These are phyloP conservation scores for Gymnothorax javanicus DNA, from an alignment of 2,797 vertebrate species.

Conservation along the genomic window DNA sequence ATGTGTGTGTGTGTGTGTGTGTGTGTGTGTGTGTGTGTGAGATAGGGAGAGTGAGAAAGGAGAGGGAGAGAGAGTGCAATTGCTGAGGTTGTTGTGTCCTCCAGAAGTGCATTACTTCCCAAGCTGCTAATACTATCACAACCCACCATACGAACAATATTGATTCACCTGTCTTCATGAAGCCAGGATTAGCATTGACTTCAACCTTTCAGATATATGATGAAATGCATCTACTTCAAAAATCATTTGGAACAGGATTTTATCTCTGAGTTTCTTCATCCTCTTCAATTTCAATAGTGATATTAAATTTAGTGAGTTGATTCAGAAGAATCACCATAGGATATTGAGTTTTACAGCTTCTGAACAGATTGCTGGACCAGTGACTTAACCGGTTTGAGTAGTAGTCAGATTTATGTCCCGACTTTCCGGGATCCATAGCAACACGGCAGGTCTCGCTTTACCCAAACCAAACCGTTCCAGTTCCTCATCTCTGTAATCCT, in stretches of 20 bases:
- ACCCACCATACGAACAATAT: conserved; percentile 30
- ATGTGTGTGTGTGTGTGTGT: conserved; percentile 24
- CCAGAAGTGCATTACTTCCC: conserved; percentile 26
- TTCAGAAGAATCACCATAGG: neutral
- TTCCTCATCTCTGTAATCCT: neutral
- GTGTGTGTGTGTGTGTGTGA: conserved; percentile 16
- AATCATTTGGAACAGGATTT: neutral
- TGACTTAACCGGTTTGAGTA: neutral
- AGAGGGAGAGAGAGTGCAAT: neutral
- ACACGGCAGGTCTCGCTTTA: neutral
- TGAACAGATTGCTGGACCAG: neutral
- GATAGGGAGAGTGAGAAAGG: neutral
- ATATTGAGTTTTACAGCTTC: neutral
- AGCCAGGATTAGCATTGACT: conserved; percentile 28
- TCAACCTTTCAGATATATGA: conserved; percentile 10
- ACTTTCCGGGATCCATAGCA: neutral
- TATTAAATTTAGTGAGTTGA: neutral
- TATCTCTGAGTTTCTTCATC: neutral
- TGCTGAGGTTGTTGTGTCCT: conserved; percentile 12
- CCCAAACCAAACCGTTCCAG: neutral
- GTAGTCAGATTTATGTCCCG: neutral
- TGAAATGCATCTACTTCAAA: conserved; percentile 19
- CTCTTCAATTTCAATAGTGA: neutral
- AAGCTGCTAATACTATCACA: conserved; percentile 33
- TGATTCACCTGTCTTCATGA: conserved; percentile 44